Evolutionary conservation across 2,113 vertebrate genomes (phyloP), one percentile per base, ranked within the genome.

Genomic region (Halichoerus grypus): DNA sequence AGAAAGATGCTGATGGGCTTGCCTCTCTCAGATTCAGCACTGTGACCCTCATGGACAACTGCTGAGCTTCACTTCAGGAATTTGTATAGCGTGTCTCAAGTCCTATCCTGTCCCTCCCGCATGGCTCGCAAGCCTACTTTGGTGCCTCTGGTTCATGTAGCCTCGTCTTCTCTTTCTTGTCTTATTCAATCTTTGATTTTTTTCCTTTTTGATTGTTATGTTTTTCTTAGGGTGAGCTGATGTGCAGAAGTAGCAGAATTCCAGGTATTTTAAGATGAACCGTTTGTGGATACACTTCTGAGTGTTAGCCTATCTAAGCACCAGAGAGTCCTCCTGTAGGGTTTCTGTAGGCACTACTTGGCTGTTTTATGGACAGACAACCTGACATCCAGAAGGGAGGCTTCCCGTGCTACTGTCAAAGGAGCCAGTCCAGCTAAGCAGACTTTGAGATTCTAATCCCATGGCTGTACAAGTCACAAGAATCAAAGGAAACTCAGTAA

Each of bases 21-120:
- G 2, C 14, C 14, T 4, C 74, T 33, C 46, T 65, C 49, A 39
- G 67, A 36, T 4, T 55, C 51, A 36, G 22, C 6, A 0, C 36
- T 24, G 26, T 46, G 67, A 80, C 16, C 26, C 18, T 71, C 39
- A 21, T 22, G 9, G 36, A 82, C 3, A 21, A 51, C 21, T 71
- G 15, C 42, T 49, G 82, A 36, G 33, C 33, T 69, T n/a, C 33
- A 4, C 19, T 36, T 36, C 33, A 9, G 67, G 33, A 69, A 21
- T 36, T 22, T 4, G 8, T 14, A 15, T 1, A 3, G n/a, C 4
- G 31, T 10, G 9, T 11, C 4, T 55, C 49, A 31, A 11, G 9
- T 24, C 21, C 79, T 26, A 15, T 10, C 22, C 81, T 24, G 22
- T 22, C 55, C 42, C 36, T 42, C 36, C 51, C 4, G 22, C 46